These are phyloP conservation scores for Apostichopus californicus DNA, from an alignment of 35 echinoderm and acorn worm species.

Conservation along the genomic window DNA sequence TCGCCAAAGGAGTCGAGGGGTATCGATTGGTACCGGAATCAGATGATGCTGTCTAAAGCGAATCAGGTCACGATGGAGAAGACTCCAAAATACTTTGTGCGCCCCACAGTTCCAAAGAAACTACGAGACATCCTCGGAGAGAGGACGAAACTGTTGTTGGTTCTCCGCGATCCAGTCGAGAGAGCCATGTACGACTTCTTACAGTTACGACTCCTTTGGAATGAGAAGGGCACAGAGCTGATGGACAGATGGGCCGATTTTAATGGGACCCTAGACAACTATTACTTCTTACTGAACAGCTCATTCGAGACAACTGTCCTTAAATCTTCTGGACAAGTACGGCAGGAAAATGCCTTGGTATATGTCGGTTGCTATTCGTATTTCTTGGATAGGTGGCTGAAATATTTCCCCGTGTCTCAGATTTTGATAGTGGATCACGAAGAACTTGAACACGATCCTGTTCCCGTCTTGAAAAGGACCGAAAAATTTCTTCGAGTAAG, in stretches of 20 bases:
- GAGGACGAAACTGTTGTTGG: slow-evolving; percentile 54
- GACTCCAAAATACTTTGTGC: slow-evolving; percentile 79
- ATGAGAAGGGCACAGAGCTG: slow-evolving; percentile 32
- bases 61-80: slow-evolving; percentile 78
- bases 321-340: not conserved
- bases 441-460: slow-evolving; percentile 7
- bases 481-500: slow-evolving; percentile 42
- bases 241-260: slow-evolving; percentile 50
- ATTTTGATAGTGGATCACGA: slow-evolving; percentile 16
- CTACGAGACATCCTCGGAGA: slow-evolving; percentile 39
- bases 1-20: slow-evolving; percentile 45
- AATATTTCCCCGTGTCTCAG: slow-evolving; percentile 8
- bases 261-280: slow-evolving; percentile 35
- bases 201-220: slow-evolving; percentile 43
- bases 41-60: slow-evolving; percentile 69
- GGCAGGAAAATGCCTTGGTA: slow-evolving; percentile 39
- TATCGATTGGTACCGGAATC: slow-evolving; percentile 71
- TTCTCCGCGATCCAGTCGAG: slow-evolving; percentile 58
- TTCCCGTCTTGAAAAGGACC: not conserved
- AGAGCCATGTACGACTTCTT: slow-evolving; percentile 64
- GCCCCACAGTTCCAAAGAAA: slow-evolving; percentile 32
- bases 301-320: slow-evolving; percentile 51
- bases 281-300: slow-evolving; percentile 49
- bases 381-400: slow-evolving; percentile 52
- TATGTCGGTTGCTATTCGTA: slow-evolving; percentile 43